Percentiles rank a stretch among this genome's conserved stretches.
Evolutionary conservation across 1,140 invertebrate genomes (phyloP).

Genomic region (Caerostris extrusa): DNA sequence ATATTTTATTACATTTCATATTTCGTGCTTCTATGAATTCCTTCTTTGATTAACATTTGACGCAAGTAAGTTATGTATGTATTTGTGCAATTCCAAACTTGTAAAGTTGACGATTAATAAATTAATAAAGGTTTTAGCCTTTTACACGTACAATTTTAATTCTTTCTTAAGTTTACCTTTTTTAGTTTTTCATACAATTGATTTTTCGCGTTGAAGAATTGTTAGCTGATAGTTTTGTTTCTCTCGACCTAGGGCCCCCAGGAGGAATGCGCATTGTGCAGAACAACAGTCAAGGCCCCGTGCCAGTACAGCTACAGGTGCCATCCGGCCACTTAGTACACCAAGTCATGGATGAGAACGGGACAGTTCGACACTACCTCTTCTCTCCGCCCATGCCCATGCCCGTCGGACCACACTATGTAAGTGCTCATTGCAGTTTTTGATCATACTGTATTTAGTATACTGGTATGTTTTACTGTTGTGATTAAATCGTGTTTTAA

Average conservation of each 20-base stretch:
- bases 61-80: too few species aligned
- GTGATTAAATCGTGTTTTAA: too few species aligned
- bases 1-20: too few species aligned
- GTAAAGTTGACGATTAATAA: too few species aligned
- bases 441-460: too few species aligned
- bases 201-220: not conserved
- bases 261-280: constrained; percentile 79
- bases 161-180: not conserved
- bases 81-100: too few species aligned
- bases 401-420: constrained; percentile 67
- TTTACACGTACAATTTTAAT: too few species aligned
- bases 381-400: constrained; percentile 87
- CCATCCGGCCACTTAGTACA: constrained; percentile 93
- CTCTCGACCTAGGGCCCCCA: constrained; percentile 18
- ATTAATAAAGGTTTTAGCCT: too few species aligned
- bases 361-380: constrained; percentile 92
- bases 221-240: not conserved
- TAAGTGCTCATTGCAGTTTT: not conserved
- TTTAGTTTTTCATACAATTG: not conserved
- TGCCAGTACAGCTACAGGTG: constrained; percentile 93
- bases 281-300: constrained; percentile 87
- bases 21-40: too few species aligned
- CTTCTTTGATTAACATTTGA: too few species aligned
- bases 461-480: too few species aligned
- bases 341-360: constrained; percentile 93